Evolutionary conservation across 1,140 invertebrate species (phyloP), one percentile per base, ranked within the genome.

Genomic region (Neodiprion fabricii): DNA sequence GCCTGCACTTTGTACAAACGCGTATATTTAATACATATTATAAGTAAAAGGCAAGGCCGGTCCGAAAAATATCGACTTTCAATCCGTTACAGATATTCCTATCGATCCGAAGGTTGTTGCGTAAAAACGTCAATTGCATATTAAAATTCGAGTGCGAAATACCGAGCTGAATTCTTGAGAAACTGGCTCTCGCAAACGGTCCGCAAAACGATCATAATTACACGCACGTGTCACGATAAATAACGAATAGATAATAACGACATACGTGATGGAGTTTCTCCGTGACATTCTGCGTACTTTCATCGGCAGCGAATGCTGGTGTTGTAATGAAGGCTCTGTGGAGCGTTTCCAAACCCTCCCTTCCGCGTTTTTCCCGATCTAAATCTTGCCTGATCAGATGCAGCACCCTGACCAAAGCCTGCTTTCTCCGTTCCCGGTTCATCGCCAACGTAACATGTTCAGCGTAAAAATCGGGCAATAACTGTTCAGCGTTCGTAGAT

Each of bases 381-480:
- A 97, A 90, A 83, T 97, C 96, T 79, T 94, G 93, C 78, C 94
- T 94, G 49, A 97, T 93, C 76, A 97, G 83, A 79, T 96, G 94
- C 9, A 97, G 82, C 40, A 97, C 91, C 84, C 96, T 94, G 48
- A 96, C 89, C n/a, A 97, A 85, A 10, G 94, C 91, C 90, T 93
- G 83, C 89, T 95, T 96, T 80, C 97, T 90, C 70, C 97, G 88
- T 81, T 98, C 97, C 72, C 92, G 90, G 84, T 98, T 97, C 97
- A 99, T 98, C 12, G 95, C 94, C 77, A 98, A 91, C 1, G 95
- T 96, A 71, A 95, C 93, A 87, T 98, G 96, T 87, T 99, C 97
- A 75, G 96, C 96, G 87, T 97, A 98, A 88, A 97, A 98, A 85
- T 98, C 96, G 0, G 97, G 95, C 53, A 98, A 86, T 47, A 97